Evolutionary conservation across 2,888 invertebrate genomes (phyloP), one percentile per base, ranked within the genome.

Genomic region (Cloeon dipterum): DNA sequence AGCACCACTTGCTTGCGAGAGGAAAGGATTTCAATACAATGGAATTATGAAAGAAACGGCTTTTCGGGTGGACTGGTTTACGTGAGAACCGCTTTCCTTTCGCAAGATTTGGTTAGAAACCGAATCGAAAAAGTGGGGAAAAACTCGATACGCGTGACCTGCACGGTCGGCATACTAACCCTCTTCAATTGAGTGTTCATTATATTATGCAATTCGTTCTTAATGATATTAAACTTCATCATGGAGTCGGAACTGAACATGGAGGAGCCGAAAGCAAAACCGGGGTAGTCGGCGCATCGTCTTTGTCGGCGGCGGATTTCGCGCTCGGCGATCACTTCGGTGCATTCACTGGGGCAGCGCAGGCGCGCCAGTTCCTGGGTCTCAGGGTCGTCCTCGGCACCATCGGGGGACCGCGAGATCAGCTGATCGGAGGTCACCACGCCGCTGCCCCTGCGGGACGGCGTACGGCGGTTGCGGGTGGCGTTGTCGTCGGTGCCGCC

Each of bases 171-270:
- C 16, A 50, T 48, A 74, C 75, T 70, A 77, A 93, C 93, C 89
- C 89, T 73, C 70, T 83, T 88, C 47, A 94, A 68, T 58, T 91
- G 89, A 57, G 86, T 86, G 58, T 86, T 82, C 72, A 86, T 83
- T 57, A 93, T 88, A 65, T 94, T 94, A 66, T 91, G 89, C 56
- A 94, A 70, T 65, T 94, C 94, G 59, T 93, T 93, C 57, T 78
- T 76, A 56, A 94, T 94, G 47, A 94, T 77, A 57, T 81, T 85
- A 61, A 93, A 91, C 65, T 91, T 93, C 81, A 94, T 91, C 74
- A 93, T 77, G 8, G 93, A 91, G 55, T 89, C 91, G 39, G 91
- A 89, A 53, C 86, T 88, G 62, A 89, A 89, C 53, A 88, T 79
- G 43, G 86, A 86, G 47, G 79, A 75, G 36, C 83, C 86, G 54